Percentiles rank a stretch among this genome's conserved stretches.
These are phyloP conservation scores for Gnathonemus echidnorhynchus DNA, from an alignment of 2,113 vertebrate genomes.

Conservation along the genomic window DNA sequence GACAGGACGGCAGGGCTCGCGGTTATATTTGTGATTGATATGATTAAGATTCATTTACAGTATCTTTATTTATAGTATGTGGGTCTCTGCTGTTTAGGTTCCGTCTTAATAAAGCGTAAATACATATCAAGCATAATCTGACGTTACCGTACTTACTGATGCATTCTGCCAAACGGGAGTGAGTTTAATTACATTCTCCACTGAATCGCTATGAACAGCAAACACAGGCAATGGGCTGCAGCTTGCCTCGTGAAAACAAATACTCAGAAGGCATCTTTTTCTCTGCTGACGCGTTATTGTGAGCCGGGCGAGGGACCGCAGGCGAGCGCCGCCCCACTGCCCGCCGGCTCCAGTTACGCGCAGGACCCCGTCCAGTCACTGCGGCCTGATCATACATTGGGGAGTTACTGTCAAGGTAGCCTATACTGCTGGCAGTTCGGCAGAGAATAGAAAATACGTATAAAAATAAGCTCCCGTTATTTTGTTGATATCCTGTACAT, in stretches of 20 bases:
- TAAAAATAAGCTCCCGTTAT: not conserved
- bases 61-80: not conserved
- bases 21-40: not conserved
- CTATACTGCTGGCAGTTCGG: not conserved
- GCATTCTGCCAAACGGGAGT: not conserved
- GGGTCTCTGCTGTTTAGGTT: not conserved
- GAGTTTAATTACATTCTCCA: not conserved
- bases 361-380: not conserved
- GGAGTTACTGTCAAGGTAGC: not conserved
- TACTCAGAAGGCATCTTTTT: not conserved
- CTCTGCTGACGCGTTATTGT: not conserved
- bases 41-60: not conserved
- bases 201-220: constrained; percentile 20
- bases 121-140: not conserved
- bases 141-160: not conserved
- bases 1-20: not conserved
- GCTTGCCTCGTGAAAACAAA: not conserved
- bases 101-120: not conserved
- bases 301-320: not conserved
- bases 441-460: not conserved
- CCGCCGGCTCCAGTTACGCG: too few relatives aligned
- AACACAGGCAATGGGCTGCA: not conserved
- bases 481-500: not conserved
- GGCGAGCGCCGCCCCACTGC: not conserved
- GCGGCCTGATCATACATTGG: not conserved